Percentiles rank a stretch among this genome's conserved stretches.
These are phyloP conservation scores for Ceratotherium simum DNA, from an alignment of 2,113 vertebrate genomes.

Conservation along the genomic window DNA sequence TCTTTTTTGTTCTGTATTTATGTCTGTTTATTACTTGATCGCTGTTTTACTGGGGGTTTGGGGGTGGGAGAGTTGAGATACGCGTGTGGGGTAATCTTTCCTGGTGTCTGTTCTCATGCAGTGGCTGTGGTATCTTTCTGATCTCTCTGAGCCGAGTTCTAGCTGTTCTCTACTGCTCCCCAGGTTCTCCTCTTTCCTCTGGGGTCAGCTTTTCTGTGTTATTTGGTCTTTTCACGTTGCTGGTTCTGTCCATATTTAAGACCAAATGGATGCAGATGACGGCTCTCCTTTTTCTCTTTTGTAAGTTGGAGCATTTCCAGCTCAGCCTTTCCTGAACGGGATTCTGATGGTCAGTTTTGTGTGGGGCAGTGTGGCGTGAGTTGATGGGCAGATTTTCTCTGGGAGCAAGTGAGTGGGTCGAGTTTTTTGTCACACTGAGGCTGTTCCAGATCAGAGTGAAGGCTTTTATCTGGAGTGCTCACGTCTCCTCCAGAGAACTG, in stretches of 20 bases:
- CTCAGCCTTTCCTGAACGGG: neutral
- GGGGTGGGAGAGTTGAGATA: too few species aligned
- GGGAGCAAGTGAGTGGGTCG: neutral
- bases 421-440: neutral
- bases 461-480: neutral
- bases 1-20: neutral
- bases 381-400: neutral
- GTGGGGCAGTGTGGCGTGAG: neutral
- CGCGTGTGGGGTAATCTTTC: neutral
- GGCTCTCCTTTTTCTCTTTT: neutral
- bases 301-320: neutral
- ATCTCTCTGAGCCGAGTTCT: neutral
- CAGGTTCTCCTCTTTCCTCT: neutral
- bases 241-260: neutral
- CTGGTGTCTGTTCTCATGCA: neutral
- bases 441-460: neutral
- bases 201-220: neutral
- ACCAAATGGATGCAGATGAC: neutral
- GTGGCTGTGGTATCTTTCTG: neutral
- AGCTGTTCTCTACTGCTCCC: neutral
- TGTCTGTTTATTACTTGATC: neutral
- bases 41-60: too few species aligned
- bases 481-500: fast-evolving
- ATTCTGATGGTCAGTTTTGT: neutral
- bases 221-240: neutral